Evolutionary conservation across 2,797 vertebrate genomes (phyloP), one percentile per base, ranked within the genome.

Genomic region (Cercopithecus petaurista): DNA sequence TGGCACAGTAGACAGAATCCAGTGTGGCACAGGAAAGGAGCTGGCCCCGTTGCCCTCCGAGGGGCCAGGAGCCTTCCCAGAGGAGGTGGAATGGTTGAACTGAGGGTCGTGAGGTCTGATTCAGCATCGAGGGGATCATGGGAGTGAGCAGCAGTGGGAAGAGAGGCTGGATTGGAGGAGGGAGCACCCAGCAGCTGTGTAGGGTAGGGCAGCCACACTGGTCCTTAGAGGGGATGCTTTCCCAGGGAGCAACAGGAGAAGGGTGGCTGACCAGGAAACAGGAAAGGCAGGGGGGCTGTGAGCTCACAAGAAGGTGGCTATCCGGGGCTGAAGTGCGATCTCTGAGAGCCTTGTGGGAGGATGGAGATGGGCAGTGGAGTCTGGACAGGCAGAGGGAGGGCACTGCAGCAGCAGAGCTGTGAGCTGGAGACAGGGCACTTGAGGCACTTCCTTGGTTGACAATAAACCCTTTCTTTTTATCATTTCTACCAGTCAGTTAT

Each of bases 401-500:
- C 4, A 0, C 80, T 50, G 39, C 0, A 33, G 46, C 70, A 4
- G 26, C 5, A 10, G 30, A 33, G n/a, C 75, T 72, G 59, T 30
- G 26, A 77, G 33, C 75, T 72, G 59, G 82, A 73, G 70, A 33
- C 4, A 7, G 59, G 82, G 77, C 28, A 13, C 52, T 36, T 21
- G 17, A 33, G 75, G 46, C 1, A 2, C 82, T 88, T 93, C 81
- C 80, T 82, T 36, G 15, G 10, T 33, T 55, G 79, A 93, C 90
- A 67, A 4, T 90, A 75, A 77, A 26, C 39, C 36, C 79, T 88
- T 94, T 90, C 57, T 92, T 59, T 73, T 82, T 33, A 30, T 86
- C 59, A 19, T 59, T 85, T 75, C 67, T 41, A 76, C 59, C 22
- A 5, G 1, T 46, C 64, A 14, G 80, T 46, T 55, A 1, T 1